Evolutionary conservation across 2,113 vertebrate genomes (phyloP).

Genomic region (Scalopus aquaticus): DNA sequence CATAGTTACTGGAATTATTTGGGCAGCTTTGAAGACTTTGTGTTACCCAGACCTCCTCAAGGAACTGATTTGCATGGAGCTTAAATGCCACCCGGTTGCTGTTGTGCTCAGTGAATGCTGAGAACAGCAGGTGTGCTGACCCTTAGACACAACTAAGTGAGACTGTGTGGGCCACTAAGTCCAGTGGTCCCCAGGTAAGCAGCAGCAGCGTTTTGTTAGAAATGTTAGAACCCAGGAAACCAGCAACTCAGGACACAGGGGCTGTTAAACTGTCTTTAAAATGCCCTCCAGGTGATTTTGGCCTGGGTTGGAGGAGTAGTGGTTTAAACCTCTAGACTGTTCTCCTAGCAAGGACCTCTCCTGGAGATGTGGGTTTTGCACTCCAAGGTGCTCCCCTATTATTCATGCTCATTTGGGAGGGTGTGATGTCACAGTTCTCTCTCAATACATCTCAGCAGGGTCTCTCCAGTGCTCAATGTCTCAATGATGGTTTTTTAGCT

Average conservation of each 20-base stretch:
- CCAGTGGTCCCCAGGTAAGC: too few species aligned
- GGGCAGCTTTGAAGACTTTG: neutral
- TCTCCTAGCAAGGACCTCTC: neutral
- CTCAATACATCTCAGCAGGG: neutral
- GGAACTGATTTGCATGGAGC: neutral
- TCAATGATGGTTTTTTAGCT: neutral
- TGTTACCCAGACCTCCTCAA: neutral
- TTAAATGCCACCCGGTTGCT: neutral
- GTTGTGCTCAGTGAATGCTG: neutral
- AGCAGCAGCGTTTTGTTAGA: neutral
- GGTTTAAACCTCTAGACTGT: neutral
- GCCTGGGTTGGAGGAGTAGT: too few species aligned
- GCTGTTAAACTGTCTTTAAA: neutral
- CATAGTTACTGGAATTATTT: neutral
- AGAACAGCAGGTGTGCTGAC: neutral
- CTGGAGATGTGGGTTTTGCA: neutral
- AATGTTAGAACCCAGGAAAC: neutral
- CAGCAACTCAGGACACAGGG: neutral
- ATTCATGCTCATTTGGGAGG: neutral
- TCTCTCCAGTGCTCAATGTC: neutral
- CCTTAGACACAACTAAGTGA: neutral
- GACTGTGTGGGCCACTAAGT: neutral
- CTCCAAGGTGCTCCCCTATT: neutral
- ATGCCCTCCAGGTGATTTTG: neutral
- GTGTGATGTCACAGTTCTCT: neutral